Evolutionary conservation across 2,888 invertebrate species (phyloP).

Genomic region (Loripinus fragilis): DNA sequence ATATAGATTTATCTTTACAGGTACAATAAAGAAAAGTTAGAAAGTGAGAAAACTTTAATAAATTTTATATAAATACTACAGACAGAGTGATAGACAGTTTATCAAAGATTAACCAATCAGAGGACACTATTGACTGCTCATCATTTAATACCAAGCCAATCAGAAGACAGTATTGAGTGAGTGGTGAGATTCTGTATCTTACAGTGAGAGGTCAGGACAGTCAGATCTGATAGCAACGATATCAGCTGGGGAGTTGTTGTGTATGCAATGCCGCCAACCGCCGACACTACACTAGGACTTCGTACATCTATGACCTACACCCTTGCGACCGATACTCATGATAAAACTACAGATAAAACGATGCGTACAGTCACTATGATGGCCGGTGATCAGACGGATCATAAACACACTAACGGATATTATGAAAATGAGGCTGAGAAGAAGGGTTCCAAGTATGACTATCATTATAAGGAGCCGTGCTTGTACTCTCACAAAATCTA

Average conservation of each 20-base stretch:
- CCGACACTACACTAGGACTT: conserved; percentile 58
- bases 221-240: not conserved
- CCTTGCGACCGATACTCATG: conserved; percentile 18
- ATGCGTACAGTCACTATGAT: conserved; percentile 54
- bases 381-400: conserved; percentile 49
- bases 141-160: not conserved
- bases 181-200: conserved; percentile 14
- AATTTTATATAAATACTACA: not conserved
- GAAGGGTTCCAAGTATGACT: conserved; percentile 61
- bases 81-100: not conserved
- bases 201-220: not conserved
- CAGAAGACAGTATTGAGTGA: not conserved
- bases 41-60: not conserved
- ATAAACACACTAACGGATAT: conserved; percentile 27
- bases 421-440: conserved; percentile 22
- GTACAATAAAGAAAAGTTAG: not conserved
- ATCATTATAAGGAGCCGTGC: conserved; percentile 75
- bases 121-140: not conserved
- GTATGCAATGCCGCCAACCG: conserved; percentile 67
- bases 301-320: conserved; percentile 52
- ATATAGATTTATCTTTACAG: not conserved
- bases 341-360: conserved; percentile 28
- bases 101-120: conserved; percentile 7
- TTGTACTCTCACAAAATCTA: conserved; percentile 76
- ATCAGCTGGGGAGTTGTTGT: not conserved